Conservation (phyloP, 2,888 invertebrate genomes). For the Uropetala carovei region DNA sequence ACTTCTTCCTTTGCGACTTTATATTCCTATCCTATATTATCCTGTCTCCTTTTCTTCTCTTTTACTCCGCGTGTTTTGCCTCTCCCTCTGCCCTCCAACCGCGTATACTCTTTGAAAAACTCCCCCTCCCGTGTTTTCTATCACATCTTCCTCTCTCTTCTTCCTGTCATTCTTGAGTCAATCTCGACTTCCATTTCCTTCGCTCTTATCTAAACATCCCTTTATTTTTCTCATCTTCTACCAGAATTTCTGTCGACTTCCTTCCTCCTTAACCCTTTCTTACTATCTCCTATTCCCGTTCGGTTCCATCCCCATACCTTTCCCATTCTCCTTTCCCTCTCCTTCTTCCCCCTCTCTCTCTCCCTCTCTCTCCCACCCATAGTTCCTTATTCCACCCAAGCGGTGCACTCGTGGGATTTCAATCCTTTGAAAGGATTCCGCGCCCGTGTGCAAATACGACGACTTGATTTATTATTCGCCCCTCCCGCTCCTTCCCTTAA, state of each 20-base stretch:
- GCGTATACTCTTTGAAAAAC: too few relatives aligned
- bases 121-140: too few relatives aligned
- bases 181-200: not conserved
- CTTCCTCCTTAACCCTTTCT: too few relatives aligned
- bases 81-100: too few relatives aligned
- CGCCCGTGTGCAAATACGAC: slow-evolving; percentile 74
- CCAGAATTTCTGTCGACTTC: not conserved
- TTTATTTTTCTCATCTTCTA: not conserved
- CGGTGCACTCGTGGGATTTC: slow-evolving; percentile 39
- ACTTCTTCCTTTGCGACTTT: too few relatives aligned
- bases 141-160: not conserved
- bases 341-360: too few relatives aligned
- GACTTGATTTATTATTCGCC: slow-evolving; percentile 74
- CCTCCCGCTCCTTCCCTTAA: slow-evolving; percentile 67
- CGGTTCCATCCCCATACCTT: too few relatives aligned
- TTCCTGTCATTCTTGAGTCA: not conserved
- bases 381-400: not conserved
- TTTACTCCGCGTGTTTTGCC: too few relatives aligned
- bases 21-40: too few relatives aligned
- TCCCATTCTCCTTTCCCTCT: too few relatives aligned
- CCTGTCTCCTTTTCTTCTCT: too few relatives aligned
- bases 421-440: slow-evolving; percentile 58
- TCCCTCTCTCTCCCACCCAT: not conserved
- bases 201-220: not conserved
- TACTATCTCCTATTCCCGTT: too few relatives aligned